Conservation (phyloP, 2,888 invertebrate genomes). For the Elegia similella region DNA sequence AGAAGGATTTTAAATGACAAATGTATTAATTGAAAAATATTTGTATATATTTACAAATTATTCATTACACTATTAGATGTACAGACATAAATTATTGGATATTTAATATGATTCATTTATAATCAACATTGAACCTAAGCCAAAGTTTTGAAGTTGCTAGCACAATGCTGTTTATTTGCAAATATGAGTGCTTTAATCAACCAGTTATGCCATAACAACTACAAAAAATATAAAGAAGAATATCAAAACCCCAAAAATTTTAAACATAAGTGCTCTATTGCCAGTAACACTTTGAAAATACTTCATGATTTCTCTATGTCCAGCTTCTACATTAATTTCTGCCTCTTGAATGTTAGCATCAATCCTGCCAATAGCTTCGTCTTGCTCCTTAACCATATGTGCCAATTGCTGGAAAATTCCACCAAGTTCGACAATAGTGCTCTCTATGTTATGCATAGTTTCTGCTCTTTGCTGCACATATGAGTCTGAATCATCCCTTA, state of each 20-base stretch:
- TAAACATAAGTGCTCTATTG: conserved; percentile 99
- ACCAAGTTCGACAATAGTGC: conserved; percentile 99
- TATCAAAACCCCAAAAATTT: conserved; percentile 98
- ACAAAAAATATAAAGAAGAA: conserved; percentile 99
- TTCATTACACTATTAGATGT: not conserved
- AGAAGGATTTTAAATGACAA: not conserved
- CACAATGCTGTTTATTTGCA: not conserved
- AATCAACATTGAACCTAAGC: not conserved
- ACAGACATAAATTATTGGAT: not conserved
- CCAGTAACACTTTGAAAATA: conserved; percentile 98
- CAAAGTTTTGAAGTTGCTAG: not conserved
- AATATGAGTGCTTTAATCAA: not conserved
- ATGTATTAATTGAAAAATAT: not conserved
- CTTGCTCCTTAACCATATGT: conserved; percentile 99
- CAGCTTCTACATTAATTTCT: conserved; percentile 97
- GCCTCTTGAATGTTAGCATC: conserved; percentile 98
- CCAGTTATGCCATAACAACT: conserved; percentile 91
- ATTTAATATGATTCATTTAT: not conserved
- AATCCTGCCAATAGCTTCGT: conserved; percentile 98
- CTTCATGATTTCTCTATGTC: conserved; percentile 97
- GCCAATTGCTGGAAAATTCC: conserved; percentile 98
- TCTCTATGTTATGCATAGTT: conserved; percentile 99
- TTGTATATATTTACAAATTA: conserved; percentile 4
- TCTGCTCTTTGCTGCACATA: conserved; percentile 97
- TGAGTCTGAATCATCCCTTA: conserved; percentile 93